A percentile compares a stretch with the other conserved stretches of the same genome.
phyloP scores from a whole-genome alignment of 2,888 invertebrate genomes.

The Epiblema foenella region DNA sequence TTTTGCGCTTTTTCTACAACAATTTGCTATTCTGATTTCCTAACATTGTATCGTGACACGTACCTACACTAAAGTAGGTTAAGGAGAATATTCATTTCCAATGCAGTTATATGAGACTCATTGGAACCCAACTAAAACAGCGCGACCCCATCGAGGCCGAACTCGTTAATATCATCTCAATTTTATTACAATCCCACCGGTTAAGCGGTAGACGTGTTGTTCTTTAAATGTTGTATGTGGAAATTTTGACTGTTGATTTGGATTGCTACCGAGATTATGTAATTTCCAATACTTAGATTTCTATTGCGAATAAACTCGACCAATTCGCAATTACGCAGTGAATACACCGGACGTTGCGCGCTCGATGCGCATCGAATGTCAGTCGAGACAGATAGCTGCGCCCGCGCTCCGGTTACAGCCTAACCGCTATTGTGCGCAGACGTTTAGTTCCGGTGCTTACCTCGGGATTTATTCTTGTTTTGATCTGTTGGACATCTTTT shows the following conservation, averaged over 20 bases:
- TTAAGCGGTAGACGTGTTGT: no score
- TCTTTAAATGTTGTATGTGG: no score
- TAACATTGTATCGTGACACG: background rate
- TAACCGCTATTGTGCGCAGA: constrained; percentile 72
- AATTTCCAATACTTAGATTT: background rate
- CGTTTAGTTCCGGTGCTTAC: constrained; percentile 69
- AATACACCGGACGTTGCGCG: constrained; percentile 44
- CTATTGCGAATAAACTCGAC: constrained; percentile 1
- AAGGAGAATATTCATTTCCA: no score
- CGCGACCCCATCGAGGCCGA: no score
- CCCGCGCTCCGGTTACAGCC: constrained; percentile 71
- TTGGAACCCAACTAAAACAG: background rate
- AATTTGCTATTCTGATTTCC: background rate
- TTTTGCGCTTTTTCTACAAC: constrained; percentile 31
- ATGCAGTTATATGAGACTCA: background rate
- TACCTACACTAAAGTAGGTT: background rate
- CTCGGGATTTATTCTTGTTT: constrained; percentile 37
- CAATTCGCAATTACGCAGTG: constrained; percentile 36
- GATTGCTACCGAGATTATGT: no score
- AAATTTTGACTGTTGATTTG: no score
- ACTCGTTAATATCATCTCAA: no score
- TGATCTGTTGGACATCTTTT: constrained; percentile 37
- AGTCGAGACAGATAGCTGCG: constrained; percentile 51
- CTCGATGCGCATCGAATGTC: constrained; percentile 69
- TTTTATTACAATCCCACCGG: no score